phyloP scores from a whole-genome alignment of 2,888 invertebrate species.

The Campoletis raptor region DNA sequence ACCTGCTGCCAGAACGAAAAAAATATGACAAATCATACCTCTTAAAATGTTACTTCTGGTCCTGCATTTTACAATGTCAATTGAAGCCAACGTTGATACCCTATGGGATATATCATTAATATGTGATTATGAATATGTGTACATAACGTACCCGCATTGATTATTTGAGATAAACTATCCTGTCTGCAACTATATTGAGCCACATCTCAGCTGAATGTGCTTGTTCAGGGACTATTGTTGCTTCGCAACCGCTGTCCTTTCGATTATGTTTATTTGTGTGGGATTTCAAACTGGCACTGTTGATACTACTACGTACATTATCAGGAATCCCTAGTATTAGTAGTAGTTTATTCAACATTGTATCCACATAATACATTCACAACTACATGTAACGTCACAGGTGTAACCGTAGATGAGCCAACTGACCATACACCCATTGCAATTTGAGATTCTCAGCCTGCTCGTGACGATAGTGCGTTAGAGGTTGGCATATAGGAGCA shows the following conservation, averaged over 20 bases:
- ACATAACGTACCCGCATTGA: background rate
- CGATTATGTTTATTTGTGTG: constrained; percentile 40
- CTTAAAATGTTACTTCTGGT: no score
- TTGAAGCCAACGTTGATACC: background rate
- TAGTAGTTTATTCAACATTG: constrained; percentile 22
- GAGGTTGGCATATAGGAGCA: constrained; percentile 13
- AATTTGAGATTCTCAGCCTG: constrained; percentile 51
- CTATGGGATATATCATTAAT: background rate
- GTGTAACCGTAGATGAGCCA: constrained; percentile 34
- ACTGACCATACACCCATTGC: constrained; percentile 69
- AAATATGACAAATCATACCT: background rate
- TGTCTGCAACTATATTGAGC: background rate
- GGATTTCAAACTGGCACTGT: constrained; percentile 50
- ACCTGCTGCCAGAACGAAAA: background rate
- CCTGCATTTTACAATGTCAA: background rate
- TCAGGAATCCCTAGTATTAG: constrained; percentile 22
- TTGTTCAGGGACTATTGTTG: constrained; percentile 6
- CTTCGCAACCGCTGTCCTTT: constrained; percentile 15
- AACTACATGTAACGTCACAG: constrained; percentile 16
- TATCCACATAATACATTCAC: constrained; percentile 11
- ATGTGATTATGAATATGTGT: background rate
- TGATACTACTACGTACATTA: constrained; percentile 32
- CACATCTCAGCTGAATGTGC: background rate
- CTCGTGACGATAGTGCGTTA: constrained; percentile 60
- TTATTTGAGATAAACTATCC: background rate